phyloP scores from a whole-genome alignment of 1,140 invertebrate genomes.

The Zaprionus davidi region DNA sequence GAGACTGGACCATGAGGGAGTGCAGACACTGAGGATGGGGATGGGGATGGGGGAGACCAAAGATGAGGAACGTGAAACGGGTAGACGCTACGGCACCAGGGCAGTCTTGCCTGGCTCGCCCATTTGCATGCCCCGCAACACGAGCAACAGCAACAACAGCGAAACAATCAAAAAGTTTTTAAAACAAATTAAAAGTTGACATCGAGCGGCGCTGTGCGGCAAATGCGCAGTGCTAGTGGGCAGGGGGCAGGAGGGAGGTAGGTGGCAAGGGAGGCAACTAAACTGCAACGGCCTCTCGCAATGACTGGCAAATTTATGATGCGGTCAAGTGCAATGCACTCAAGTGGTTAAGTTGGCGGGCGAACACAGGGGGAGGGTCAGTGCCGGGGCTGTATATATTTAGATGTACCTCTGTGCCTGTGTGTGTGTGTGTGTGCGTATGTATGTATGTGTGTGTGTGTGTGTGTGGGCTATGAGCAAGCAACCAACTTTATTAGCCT shows the following conservation, averaged over 20 bases:
- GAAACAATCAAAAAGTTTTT: conserved; percentile 81
- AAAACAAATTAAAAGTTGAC: conserved; percentile 81
- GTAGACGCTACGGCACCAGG: conserved; percentile 39
- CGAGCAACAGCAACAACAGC: conserved; percentile 35
- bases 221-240: neutral
- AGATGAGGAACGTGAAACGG: conserved; percentile 28
- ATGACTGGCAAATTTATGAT: conserved; percentile 64
- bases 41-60: neutral
- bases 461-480: conserved; percentile 7
- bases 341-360: conserved; percentile 17
- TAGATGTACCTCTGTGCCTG: neutral
- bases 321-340: conserved; percentile 63
- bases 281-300: conserved; percentile 51
- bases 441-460: too few species aligned
- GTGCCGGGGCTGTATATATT: neutral
- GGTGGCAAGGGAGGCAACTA: conserved; percentile 5
- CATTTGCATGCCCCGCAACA: conserved; percentile 67
- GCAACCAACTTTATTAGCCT: conserved; percentile 38
- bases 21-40: neutral
- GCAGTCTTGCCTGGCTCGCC: neutral
- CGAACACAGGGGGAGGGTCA: neutral
- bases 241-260: neutral
- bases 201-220: conserved; percentile 29
- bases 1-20: neutral
- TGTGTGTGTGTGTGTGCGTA: neutral